Evolutionary conservation across 2,113 vertebrate species (phyloP).

Genomic region (Podarcis raffonei): DNA sequence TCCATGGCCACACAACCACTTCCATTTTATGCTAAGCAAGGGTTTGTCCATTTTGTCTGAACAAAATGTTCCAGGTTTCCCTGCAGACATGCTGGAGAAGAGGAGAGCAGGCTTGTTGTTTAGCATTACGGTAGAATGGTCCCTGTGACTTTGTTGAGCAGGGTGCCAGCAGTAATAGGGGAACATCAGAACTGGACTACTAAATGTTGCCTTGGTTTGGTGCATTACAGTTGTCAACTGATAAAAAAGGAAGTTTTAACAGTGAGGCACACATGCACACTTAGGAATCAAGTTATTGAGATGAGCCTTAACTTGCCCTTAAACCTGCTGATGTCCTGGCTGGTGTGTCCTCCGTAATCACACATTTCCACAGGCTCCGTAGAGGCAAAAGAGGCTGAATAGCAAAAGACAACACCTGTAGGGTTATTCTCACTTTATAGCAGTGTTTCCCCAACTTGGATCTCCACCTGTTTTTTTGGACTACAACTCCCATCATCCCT

Average conservation of each 20-base stretch:
- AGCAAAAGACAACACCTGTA: not conserved
- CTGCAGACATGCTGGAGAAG: not conserved
- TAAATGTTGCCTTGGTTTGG: not conserved
- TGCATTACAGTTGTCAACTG: not conserved
- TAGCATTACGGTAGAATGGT: not conserved
- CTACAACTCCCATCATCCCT: too few relatives aligned
- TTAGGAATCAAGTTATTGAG: not conserved
- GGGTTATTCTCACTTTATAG: too few relatives aligned
- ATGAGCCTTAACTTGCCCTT: not conserved
- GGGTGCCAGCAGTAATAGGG: not conserved
- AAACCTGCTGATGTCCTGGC: not conserved
- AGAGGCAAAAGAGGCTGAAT: not conserved
- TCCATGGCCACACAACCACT: not conserved
- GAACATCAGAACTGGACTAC: not conserved
- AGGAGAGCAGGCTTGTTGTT: not conserved
- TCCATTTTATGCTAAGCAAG: too few relatives aligned
- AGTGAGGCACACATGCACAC: not conserved
- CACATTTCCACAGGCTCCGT: too few relatives aligned
- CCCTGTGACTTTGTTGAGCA: not conserved
- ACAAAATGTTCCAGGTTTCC: not conserved
- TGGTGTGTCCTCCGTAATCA: not conserved
- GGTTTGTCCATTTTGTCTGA: not conserved
- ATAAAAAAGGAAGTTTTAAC: not conserved
- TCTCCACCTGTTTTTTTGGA: too few relatives aligned
- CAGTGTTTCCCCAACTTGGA: too few relatives aligned